Percentiles rank a stretch among this genome's conserved stretches.
These are phyloP conservation scores for Taphrorychus bicolor DNA, from an alignment of 2,888 invertebrate genomes.

Conservation along the genomic window DNA sequence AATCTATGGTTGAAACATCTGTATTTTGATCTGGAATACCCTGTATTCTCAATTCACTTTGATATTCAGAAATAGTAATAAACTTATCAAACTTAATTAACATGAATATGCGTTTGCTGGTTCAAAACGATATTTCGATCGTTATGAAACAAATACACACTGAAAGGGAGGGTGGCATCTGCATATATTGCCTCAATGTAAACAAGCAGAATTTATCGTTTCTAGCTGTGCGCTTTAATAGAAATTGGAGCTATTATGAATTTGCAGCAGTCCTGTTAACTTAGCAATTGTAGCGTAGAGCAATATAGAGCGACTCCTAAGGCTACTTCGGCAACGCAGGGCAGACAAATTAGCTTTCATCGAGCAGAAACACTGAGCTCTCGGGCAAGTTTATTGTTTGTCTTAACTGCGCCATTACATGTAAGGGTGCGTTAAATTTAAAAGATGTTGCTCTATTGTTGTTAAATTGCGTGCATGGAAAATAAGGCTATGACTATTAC, in stretches of 20 bases:
- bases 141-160: not conserved
- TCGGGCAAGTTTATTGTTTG: not conserved
- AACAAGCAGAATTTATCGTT: slow-evolving; percentile 10
- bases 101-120: too few relatives aligned
- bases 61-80: too few relatives aligned
- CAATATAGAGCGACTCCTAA: not conserved
- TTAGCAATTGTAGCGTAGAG: not conserved
- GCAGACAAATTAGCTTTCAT: not conserved
- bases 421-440: not conserved
- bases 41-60: too few relatives aligned
- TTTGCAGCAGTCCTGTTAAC: slow-evolving; percentile 12
- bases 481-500: too few relatives aligned
- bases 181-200: not conserved
- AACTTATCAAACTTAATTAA: too few relatives aligned
- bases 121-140: too few relatives aligned
- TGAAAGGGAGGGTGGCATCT: not conserved
- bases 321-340: not conserved
- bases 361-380: not conserved
- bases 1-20: too few relatives aligned
- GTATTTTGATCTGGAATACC: too few relatives aligned
- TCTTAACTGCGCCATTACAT: not conserved
- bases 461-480: too few relatives aligned
- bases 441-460: too few relatives aligned
- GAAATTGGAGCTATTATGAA: slow-evolving; percentile 13
- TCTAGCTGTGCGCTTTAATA: slow-evolving; percentile 2